Conservation (phyloP, 2,888 invertebrate genomes). For the Ectemnius cavifrons region DNA sequence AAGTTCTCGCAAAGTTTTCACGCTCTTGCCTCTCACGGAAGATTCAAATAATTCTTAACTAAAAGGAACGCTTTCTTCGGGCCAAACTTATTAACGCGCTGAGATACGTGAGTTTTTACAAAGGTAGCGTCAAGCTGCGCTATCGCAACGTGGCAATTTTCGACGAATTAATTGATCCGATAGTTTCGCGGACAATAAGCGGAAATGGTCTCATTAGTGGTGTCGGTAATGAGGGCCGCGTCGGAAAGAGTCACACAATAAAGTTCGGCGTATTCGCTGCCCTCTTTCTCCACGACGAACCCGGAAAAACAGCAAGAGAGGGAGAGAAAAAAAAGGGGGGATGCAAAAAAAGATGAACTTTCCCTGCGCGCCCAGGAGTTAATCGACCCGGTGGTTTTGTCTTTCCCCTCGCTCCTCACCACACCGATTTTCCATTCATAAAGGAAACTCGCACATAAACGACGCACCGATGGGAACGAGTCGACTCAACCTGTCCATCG, state of each 20-base stretch:
- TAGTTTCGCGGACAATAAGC: background rate
- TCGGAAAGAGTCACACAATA: background rate
- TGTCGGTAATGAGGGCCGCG: background rate
- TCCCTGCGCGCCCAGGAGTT: slow-evolving; percentile 1
- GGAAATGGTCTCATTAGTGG: background rate
- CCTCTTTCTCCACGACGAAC: background rate
- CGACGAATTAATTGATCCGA: slow-evolving; percentile 1
- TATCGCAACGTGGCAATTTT: background rate
- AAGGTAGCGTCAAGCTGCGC: too few relatives aligned
- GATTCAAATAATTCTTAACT: too few relatives aligned
- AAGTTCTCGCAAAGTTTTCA: too few relatives aligned
- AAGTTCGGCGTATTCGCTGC: slow-evolving; percentile 1
- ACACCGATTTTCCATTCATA: slow-evolving; percentile 11
- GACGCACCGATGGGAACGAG: background rate
- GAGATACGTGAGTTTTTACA: too few relatives aligned
- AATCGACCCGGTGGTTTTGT: slow-evolving; percentile 25
- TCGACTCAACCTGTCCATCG: too few relatives aligned
- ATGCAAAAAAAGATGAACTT: slow-evolving; percentile 7
- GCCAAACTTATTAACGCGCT: too few relatives aligned
- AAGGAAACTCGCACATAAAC: slow-evolving; percentile 3
- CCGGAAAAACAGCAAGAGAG: too few relatives aligned
- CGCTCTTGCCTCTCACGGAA: too few relatives aligned
- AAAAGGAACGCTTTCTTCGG: too few relatives aligned
- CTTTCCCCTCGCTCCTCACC: slow-evolving; percentile 17
- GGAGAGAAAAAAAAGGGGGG: background rate